These are phyloP conservation scores for Drosophila hamatofila DNA, from an alignment of 2,888 invertebrate species.

Conservation along the genomic window DNA sequence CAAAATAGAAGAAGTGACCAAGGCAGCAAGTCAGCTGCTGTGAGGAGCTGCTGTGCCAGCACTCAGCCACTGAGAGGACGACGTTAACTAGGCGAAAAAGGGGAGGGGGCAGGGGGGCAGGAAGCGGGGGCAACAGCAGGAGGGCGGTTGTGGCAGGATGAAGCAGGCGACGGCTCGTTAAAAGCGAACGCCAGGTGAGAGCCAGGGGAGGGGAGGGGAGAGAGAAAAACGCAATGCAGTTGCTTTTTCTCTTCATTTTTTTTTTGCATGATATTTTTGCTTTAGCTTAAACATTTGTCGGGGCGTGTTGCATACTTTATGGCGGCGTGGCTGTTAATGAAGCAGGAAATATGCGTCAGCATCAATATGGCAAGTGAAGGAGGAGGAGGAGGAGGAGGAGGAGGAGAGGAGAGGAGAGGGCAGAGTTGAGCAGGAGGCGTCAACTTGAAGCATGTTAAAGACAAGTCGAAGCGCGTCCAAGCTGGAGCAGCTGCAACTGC, in stretches of 20 bases:
- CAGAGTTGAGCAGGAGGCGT: too few relatives aligned
- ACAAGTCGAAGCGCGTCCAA: conserved; percentile 15
- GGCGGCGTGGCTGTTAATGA: conserved; percentile 69
- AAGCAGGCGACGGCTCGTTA: conserved; percentile 62
- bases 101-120: background rate
- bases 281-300: conserved; percentile 40
- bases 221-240: conserved; percentile 50
- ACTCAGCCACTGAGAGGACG: conserved; percentile 42
- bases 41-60: conserved; percentile 18
- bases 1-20: conserved; percentile 51
- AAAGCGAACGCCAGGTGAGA: conserved; percentile 62
- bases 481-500: conserved; percentile 10
- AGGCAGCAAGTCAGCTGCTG: conserved; percentile 41
- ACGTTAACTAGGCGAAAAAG: conserved; percentile 34
- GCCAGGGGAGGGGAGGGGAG: background rate
- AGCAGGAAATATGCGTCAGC: conserved; percentile 79
- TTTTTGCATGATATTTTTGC: conserved; percentile 9
- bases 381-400: background rate
- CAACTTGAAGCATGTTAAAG: conserved; percentile 13
- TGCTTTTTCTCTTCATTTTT: conserved; percentile 16
- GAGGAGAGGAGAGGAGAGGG: too few relatives aligned
- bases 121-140: background rate
- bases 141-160: conserved; percentile 4
- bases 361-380: conserved; percentile 51
- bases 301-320: conserved; percentile 67